These are phyloP conservation scores for Arrhamphus sclerolepis DNA, from an alignment of 2,797 vertebrate genomes.

Conservation along the genomic window DNA sequence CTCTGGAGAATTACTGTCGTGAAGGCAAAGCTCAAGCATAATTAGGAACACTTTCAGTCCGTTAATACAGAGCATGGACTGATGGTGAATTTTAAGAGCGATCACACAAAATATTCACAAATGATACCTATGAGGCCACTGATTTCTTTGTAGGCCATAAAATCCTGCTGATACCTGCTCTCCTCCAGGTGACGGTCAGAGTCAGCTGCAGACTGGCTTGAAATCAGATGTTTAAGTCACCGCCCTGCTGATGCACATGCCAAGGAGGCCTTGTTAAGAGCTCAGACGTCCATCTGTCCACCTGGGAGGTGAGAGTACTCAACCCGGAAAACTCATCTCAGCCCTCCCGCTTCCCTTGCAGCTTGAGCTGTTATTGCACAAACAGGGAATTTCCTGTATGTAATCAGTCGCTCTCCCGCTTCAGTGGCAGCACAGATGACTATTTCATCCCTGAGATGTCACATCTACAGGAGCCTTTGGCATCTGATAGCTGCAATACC, in stretches of 20 bases:
- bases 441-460: slow-evolving; percentile 51
- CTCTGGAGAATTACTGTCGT: neutral
- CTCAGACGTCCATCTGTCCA: slow-evolving; percentile 68
- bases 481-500: slow-evolving; percentile 36
- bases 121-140: slow-evolving; percentile 45
- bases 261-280: slow-evolving; percentile 56
- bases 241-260: slow-evolving; percentile 39
- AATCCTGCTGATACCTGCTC: slow-evolving; percentile 35
- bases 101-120: slow-evolving; percentile 47
- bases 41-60: slow-evolving; percentile 24
- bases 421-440: slow-evolving; percentile 28
- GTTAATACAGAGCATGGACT: slow-evolving; percentile 4
- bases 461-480: slow-evolving; percentile 47
- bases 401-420: slow-evolving; percentile 40
- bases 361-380: slow-evolving; percentile 19
- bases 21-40: neutral
- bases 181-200: slow-evolving; percentile 23
- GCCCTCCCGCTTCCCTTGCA: slow-evolving; percentile 15
- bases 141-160: slow-evolving; percentile 34
- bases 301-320: slow-evolving; percentile 36
- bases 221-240: slow-evolving; percentile 61
- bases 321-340: slow-evolving; percentile 41
- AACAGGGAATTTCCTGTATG: slow-evolving; percentile 22
- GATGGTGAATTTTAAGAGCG: slow-evolving; percentile 27
- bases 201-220: slow-evolving; percentile 39